Evolutionary conservation across 1,140 invertebrate genomes (phyloP).

Genomic region (Belonocnema kinseyi): DNA sequence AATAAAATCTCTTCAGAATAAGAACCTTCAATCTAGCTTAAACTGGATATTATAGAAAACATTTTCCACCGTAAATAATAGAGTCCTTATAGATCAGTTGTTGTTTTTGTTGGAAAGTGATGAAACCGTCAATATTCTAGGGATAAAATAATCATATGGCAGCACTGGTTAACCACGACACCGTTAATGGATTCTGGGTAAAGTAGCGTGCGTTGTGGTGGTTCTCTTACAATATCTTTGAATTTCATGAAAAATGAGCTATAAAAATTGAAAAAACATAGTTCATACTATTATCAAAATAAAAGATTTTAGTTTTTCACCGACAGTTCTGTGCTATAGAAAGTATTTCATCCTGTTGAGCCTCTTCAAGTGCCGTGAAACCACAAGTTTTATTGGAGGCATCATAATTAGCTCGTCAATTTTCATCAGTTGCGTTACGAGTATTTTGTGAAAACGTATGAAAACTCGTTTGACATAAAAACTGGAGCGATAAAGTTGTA

Average conservation of each 20-base stretch:
- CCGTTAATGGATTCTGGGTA: slow-evolving; percentile 57
- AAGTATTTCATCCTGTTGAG: neutral
- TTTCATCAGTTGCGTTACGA: too few species aligned
- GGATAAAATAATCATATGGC: neutral
- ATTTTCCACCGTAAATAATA: too few species aligned
- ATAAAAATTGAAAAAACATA: slow-evolving; percentile 31
- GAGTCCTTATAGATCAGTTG: too few species aligned
- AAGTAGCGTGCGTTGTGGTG: slow-evolving; percentile 55
- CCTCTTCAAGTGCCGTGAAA: neutral
- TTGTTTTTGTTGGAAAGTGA: too few species aligned
- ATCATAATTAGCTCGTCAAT: too few species aligned
- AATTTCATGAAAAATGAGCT: slow-evolving; percentile 40
- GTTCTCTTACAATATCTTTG: slow-evolving; percentile 42
- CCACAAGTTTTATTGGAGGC: neutral
- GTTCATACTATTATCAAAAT: neutral
- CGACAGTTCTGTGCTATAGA: neutral
- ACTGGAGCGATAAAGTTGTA: neutral
- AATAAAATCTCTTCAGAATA: too few species aligned
- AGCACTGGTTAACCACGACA: slow-evolving; percentile 1
- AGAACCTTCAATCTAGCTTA: too few species aligned
- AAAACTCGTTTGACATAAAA: too few species aligned
- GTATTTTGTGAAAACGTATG: too few species aligned
- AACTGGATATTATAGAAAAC: too few species aligned
- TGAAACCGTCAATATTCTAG: neutral
- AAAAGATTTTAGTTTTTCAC: slow-evolving; percentile 4